phyloP scores from a whole-genome alignment of 64 coral and sea anemone genomes.

The Stichodactyla helianthus region DNA sequence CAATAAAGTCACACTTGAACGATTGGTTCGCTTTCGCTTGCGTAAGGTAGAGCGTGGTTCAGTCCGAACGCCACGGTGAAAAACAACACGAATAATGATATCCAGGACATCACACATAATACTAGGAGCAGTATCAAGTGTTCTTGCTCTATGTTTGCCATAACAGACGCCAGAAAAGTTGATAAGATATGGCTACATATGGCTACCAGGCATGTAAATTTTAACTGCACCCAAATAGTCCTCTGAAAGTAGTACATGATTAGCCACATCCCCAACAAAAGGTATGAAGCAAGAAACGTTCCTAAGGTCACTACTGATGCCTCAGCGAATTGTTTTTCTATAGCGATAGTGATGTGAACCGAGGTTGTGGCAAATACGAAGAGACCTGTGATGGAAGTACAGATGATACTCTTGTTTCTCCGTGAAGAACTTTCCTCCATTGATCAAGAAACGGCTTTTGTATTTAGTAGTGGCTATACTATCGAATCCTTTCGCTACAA shows the following conservation, averaged over 20 bases:
- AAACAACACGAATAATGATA: constrained; percentile 14
- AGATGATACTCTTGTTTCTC: neutral
- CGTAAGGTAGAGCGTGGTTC: constrained; percentile 4
- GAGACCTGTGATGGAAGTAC: neutral
- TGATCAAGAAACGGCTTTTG: neutral
- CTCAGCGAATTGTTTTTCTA: neutral
- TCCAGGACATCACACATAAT: constrained; percentile 15
- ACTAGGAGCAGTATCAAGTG: neutral
- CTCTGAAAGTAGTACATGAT: constrained; percentile 22
- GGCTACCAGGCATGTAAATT: constrained; percentile 13
- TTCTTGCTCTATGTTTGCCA: neutral
- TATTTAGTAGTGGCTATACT: neutral
- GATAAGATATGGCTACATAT: constrained; percentile 24
- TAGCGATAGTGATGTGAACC: neutral
- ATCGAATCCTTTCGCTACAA: neutral
- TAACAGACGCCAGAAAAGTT: constrained; percentile 32
- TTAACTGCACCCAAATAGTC: neutral
- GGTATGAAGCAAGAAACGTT: neutral
- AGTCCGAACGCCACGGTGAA: constrained; percentile 19
- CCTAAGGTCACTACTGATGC: constrained; percentile 13
- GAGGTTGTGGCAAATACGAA: neutral
- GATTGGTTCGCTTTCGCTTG: constrained; percentile 17
- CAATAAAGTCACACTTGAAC: constrained; percentile 6
- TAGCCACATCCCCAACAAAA: neutral
- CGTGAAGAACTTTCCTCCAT: constrained; percentile 33